Base-by-base conservation (phyloP, 2,888 invertebrate genomes). In the Dolichomitus sp. region DNA sequence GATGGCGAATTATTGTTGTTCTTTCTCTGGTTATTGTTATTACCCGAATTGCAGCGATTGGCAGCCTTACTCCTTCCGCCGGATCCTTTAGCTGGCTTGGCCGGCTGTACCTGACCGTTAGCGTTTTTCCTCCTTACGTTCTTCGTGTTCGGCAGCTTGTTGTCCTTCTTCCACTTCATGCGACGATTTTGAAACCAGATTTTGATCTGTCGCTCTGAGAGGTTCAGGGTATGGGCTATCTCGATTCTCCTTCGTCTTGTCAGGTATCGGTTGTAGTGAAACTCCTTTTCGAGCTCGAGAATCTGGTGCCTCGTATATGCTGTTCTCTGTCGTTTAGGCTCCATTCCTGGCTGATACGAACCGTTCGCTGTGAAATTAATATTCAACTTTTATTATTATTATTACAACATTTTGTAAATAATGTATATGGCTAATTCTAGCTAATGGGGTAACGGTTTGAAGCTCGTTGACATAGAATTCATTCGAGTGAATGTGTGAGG, bases 231-330 rank as follows among this genome's bases (percentile, higher is more conserved):
- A 94, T 99, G 99, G 59, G 99, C 99, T 94, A 99, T 99, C 95
- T 99, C 99, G 94, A 99, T 99, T 93, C 99, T 95, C 94, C 99
- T 95, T 94, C 99, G 96, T 89, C 99, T 96, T 82, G 99, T 99
- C 94, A 99, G 95, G 95, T 99, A 99, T 92, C 98, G 96, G 95
- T 99, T 99, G 95, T 97, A 99, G 94, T 99, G 99, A 94, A 99
- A 99, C 95, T 99, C 99, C 94, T 99, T 99, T 94, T 99, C 99
- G 92, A 99, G 95, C 94, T 99, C 99, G 94, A 99, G 95, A 93
- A 99, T 99, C 95, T 99, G 99, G 95, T 99, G 98, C 94, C 99
- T 96, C 83, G 99, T 99, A 95, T 99, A 99, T 84, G 99, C 99
- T 88, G 99, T 99, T 89, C 99, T 96, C 94, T 99, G 99, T 85